Conservation (phyloP, 1,140 invertebrate species). For the Magallana angulata region DNA sequence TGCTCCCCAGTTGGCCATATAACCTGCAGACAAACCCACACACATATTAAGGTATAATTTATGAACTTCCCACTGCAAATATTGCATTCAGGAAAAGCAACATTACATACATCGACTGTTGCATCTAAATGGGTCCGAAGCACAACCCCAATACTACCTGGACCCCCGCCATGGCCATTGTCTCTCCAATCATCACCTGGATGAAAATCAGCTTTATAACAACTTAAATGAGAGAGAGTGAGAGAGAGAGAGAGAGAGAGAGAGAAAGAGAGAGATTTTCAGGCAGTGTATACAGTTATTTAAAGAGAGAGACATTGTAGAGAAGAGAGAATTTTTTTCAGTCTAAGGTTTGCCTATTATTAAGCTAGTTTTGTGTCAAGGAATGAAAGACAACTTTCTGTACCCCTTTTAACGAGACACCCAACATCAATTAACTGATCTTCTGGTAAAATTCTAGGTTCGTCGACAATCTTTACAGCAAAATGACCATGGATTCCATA, state of each 20-base stretch:
- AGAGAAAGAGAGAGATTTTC: too few relatives aligned
- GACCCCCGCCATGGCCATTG: not conserved
- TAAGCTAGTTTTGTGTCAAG: not conserved
- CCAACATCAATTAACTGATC: slow-evolving; percentile 45
- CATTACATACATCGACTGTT: slow-evolving; percentile 1
- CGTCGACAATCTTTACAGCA: slow-evolving; percentile 36
- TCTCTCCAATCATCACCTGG: slow-evolving; percentile 20
- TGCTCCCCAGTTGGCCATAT: slow-evolving; percentile 25
- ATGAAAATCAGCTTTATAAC: too few relatives aligned
- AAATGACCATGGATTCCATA: not conserved
- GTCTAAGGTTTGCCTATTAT: not conserved
- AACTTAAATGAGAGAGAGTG: not conserved
- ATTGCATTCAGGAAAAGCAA: too few relatives aligned
- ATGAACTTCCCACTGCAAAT: too few relatives aligned
- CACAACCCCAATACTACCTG: not conserved
- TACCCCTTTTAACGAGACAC: slow-evolving; percentile 46
- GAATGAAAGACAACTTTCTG: too few relatives aligned
- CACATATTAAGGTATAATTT: too few relatives aligned
- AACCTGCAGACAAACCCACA: not conserved
- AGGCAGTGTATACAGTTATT: too few relatives aligned
- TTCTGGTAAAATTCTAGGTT: slow-evolving; percentile 38
- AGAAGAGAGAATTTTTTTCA: too few relatives aligned
- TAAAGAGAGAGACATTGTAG: too few relatives aligned
- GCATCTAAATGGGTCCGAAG: not conserved
- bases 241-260: not conserved